These are phyloP conservation scores for Pararge aegeria DNA, from an alignment of 1,140 invertebrate genomes.

Conservation along the genomic window DNA sequence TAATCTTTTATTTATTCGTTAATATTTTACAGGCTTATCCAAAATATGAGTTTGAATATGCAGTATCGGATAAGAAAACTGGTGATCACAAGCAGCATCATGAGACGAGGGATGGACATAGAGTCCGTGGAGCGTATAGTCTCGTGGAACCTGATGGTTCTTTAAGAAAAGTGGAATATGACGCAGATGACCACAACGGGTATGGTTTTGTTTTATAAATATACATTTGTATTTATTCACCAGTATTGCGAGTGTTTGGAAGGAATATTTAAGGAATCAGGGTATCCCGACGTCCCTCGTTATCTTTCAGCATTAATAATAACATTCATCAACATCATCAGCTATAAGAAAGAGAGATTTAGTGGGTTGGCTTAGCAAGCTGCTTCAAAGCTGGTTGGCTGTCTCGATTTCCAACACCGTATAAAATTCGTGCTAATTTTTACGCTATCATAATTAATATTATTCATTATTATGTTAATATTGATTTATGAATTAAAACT, in stretches of 20 bases:
- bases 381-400: too few relatives aligned
- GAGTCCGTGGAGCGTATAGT: slow-evolving; percentile 83
- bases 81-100: slow-evolving; percentile 80
- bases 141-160: slow-evolving; percentile 85
- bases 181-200: slow-evolving; percentile 66
- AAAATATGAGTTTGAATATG: slow-evolving; percentile 80
- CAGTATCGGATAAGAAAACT: slow-evolving; percentile 79
- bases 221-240: background rate
- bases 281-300: too few relatives aligned
- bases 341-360: too few relatives aligned
- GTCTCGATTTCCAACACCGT: too few relatives aligned
- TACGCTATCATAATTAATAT: too few relatives aligned
- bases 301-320: too few relatives aligned
- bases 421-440: too few relatives aligned
- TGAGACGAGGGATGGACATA: slow-evolving; percentile 78
- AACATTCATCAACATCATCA: too few relatives aligned
- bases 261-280: too few relatives aligned
- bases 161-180: slow-evolving; percentile 79
- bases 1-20: background rate
- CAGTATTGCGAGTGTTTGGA: background rate
- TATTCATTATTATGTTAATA: too few relatives aligned
- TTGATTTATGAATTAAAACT: too few relatives aligned
- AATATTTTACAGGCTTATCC: slow-evolving; percentile 64
- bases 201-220: slow-evolving; percentile 23
- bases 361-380: too few relatives aligned